Percentiles rank a stretch among this genome's conserved stretches.
These are phyloP conservation scores for Netelia melanura DNA, from an alignment of 2,888 invertebrate species.

Conservation along the genomic window DNA sequence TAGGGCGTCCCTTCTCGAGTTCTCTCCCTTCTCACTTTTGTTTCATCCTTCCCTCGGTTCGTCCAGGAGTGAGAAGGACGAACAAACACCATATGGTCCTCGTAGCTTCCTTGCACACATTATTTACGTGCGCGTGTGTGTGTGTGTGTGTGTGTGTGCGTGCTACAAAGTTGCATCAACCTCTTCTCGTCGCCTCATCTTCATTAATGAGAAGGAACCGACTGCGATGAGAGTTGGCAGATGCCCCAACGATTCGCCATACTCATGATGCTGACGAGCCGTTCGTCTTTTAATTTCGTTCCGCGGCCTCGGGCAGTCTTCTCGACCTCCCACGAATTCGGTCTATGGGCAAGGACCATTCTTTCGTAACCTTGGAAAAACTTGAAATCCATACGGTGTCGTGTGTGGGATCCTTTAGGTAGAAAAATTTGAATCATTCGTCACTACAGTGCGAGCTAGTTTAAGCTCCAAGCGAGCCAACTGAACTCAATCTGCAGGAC, in stretches of 20 bases:
- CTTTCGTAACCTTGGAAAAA: background rate
- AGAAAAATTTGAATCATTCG: too few relatives aligned
- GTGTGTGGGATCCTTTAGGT: too few relatives aligned
- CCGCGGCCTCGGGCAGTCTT: constrained; percentile 19
- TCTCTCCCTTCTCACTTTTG: constrained; percentile 54
- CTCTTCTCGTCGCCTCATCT: constrained; percentile 71
- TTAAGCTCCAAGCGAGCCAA: too few relatives aligned
- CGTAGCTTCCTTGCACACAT: constrained; percentile 39
- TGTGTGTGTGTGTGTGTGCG: constrained; percentile 14
- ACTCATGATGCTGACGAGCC: constrained; percentile 38
- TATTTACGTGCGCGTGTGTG: background rate
- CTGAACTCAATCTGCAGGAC: too few relatives aligned
- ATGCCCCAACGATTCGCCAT: constrained; percentile 72
- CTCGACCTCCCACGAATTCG: constrained; percentile 37
- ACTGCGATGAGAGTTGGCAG: constrained; percentile 62
- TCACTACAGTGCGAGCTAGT: too few relatives aligned
- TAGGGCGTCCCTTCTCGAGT: constrained; percentile 12
- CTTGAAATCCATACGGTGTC: background rate
- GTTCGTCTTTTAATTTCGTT: constrained; percentile 46
- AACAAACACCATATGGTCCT: constrained; percentile 63
- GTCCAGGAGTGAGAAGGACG: constrained; percentile 26
- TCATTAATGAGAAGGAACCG: constrained; percentile 73
- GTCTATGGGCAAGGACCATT: background rate
- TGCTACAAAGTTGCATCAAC: constrained; percentile 45
- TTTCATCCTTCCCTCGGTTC: constrained; percentile 37